Percentiles rank a stretch among this genome's conserved stretches.
Evolutionary conservation across 2,113 vertebrate species (phyloP).

Genomic region (Bothrops jararaca): DNA sequence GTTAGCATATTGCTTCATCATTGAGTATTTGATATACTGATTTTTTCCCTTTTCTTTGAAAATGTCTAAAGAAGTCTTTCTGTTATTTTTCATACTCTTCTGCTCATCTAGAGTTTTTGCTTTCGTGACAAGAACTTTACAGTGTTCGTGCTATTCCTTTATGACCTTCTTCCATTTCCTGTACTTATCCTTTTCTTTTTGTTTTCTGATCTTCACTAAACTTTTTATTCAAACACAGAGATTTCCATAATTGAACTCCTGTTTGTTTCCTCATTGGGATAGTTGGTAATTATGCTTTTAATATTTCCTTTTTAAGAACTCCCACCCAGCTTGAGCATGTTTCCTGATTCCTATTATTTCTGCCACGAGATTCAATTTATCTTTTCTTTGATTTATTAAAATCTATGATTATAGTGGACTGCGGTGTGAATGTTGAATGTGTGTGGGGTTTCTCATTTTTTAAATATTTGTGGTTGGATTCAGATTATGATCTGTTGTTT

Average conservation of each 20-base stretch:
- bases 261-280: neutral
- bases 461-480: too few relatives aligned
- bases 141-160: neutral
- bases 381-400: neutral
- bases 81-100: neutral
- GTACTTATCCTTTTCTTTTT: neutral
- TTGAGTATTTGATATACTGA: neutral
- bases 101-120: neutral
- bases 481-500: too few relatives aligned
- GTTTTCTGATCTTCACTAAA: neutral
- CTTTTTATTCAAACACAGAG: neutral
- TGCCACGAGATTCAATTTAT: neutral
- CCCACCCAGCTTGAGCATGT: neutral
- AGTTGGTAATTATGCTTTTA: neutral
- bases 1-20: neutral
- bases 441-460: too few relatives aligned
- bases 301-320: neutral
- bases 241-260: neutral
- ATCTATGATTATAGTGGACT: neutral
- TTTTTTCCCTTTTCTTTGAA: neutral
- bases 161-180: neutral
- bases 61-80: neutral
- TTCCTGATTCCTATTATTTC: neutral
- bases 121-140: neutral
- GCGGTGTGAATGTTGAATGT: too few relatives aligned